These are phyloP conservation scores for Lasiurus cinereus DNA, from an alignment of 2,113 vertebrate genomes.

Conservation along the genomic window DNA sequence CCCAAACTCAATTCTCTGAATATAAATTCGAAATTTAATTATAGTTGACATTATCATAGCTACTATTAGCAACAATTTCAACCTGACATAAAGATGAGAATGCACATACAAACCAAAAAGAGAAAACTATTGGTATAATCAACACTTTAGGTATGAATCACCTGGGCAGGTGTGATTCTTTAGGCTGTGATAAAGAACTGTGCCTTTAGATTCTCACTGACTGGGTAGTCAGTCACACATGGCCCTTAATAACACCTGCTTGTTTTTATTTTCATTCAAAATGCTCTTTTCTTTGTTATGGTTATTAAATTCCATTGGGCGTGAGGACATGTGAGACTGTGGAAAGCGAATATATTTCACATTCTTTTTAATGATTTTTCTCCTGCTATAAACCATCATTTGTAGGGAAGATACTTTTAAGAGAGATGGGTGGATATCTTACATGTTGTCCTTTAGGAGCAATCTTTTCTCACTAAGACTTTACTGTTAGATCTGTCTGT, in stretches of 20 bases:
- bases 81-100: neutral
- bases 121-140: neutral
- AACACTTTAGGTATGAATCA: neutral
- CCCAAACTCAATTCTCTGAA: neutral
- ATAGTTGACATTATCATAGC: neutral
- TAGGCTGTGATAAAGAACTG: neutral
- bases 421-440: neutral
- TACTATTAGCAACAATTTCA: neutral
- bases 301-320: constrained; percentile 2
- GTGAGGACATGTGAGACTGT: neutral
- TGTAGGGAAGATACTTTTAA: neutral
- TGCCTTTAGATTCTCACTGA: neutral
- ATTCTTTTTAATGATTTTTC: neutral
- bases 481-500: neutral
- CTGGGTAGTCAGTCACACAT: neutral
- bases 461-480: neutral
- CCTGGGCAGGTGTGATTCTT: constrained; percentile 34
- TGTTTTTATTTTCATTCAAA: constrained; percentile 50
- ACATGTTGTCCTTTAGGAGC: neutral
- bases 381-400: neutral
- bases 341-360: neutral
- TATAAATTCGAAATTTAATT: neutral
- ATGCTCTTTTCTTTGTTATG: constrained; percentile 8
- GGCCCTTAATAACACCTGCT: constrained; percentile 22
- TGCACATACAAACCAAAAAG: neutral